phyloP scores from a whole-genome alignment of 35 echinoderm and acorn worm species.

The Apostichopus japonicus region DNA sequence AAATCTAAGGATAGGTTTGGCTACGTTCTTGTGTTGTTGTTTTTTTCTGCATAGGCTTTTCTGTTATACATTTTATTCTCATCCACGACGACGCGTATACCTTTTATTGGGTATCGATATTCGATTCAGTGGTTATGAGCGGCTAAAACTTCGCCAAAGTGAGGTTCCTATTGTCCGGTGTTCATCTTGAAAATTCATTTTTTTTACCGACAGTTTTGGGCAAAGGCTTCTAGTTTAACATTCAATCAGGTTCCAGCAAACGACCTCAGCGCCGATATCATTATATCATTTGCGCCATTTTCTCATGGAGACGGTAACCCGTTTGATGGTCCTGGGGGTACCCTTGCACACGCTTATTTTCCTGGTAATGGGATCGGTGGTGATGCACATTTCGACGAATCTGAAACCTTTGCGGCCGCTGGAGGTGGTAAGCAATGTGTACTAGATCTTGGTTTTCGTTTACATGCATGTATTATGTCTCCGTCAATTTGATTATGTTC shows the following conservation, averaged over 20 bases:
- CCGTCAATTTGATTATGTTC: neutral
- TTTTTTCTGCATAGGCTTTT: too few species aligned
- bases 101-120: too few species aligned
- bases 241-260: constrained; percentile 47
- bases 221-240: constrained; percentile 64
- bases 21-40: too few species aligned
- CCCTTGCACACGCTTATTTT: constrained; percentile 90
- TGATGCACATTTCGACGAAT: constrained; percentile 94
- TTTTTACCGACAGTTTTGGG: constrained; percentile 60
- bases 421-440: constrained; percentile 27
- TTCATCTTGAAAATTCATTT: neutral
- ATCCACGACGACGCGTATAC: too few species aligned
- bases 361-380: constrained; percentile 63
- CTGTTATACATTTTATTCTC: too few species aligned
- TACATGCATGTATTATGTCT: neutral
- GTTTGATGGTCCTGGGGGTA: constrained; percentile 76
- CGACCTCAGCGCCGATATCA: constrained; percentile 62
- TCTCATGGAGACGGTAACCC: constrained; percentile 79
- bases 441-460: neutral
- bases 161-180: too few species aligned
- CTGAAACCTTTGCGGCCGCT: constrained; percentile 49
- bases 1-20: too few species aligned
- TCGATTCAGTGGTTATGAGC: too few species aligned
- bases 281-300: constrained; percentile 65
- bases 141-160: too few species aligned